Base-by-base conservation (phyloP, 2,888 invertebrate species). In the Dicranocentrus wangi region DNA sequence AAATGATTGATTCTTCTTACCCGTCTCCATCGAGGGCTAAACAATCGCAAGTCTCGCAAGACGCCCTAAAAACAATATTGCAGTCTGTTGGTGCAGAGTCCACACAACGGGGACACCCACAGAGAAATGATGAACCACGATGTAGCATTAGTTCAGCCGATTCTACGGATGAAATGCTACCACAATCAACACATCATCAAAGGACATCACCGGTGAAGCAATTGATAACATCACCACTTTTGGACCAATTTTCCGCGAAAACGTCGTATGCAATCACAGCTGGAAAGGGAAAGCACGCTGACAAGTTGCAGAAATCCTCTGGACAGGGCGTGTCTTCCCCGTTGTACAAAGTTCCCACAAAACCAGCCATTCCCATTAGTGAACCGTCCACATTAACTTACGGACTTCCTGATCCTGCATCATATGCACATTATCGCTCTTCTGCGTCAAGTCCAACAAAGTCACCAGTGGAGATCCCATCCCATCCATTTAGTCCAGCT, bases 181-280 rank as follows among this genome's bases (percentile, higher is more conserved):
- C 77, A 32, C 80, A 72, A 15, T 77, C 76, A 1, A 65, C 72
- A 15, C 71, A 55, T 5, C 70, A 63, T n/a, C n/a, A n/a, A n/a
- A n/a, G n/a, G 13, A 19, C 72, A n/a, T 3, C 43, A 47, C 39
- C 61, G 8, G 63, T 58, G 10, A 78, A 53, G 21, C 69, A 73
- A 23, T 47, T 82, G 21, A 78, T 82, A 61, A 73, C 82, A 1
- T 82, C 82, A 27, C 61, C 78, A 32, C 39, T 82, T 8, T 82
- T 82, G 69, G 78, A 78, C 21, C 55, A 78, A 28, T 79, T 79
- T 19, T 63, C 71, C 15, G 39, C 71, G 19, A 68, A 73, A 47
- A 21, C 53, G n/a, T 10, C 13, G 8, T n/a, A n/a, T n/a, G n/a
- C n/a, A 42, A 21, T 55, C 25, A 10, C 53, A 55, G 13, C 21